These are phyloP conservation scores for Gymnoscopelus braueri DNA, from an alignment of 2,797 vertebrate species.

Conservation along the genomic window DNA sequence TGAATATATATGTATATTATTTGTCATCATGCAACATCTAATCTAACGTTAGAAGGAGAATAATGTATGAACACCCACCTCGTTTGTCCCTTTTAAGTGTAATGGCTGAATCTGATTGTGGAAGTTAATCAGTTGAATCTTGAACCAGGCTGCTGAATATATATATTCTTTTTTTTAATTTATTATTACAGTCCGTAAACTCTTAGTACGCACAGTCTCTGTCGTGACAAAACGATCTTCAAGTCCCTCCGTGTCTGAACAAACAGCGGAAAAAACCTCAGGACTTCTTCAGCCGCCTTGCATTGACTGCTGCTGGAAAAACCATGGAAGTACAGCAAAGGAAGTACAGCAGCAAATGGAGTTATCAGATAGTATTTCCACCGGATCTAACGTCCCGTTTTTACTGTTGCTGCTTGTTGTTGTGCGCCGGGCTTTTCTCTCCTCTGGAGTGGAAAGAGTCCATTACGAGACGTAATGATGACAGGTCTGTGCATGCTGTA, in stretches of 20 bases:
- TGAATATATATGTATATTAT: not conserved
- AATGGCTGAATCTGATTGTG: slow-evolving; percentile 57
- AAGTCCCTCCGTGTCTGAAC: slow-evolving; percentile 32
- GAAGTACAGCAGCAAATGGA: slow-evolving; percentile 74
- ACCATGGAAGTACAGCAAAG: slow-evolving; percentile 22
- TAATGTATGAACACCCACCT: slow-evolving; percentile 69
- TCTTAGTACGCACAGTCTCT: slow-evolving; percentile 28
- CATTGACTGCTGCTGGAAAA: slow-evolving; percentile 29
- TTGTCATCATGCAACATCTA: not conserved
- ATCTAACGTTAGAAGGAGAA: not conserved
- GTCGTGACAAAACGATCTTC: slow-evolving; percentile 51
- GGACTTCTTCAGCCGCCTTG: slow-evolving; percentile 45
- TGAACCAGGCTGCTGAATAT: not conserved
- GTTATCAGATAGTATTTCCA: slow-evolving; percentile 88
- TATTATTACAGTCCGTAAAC: slow-evolving; percentile 48
- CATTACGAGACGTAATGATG: slow-evolving; percentile 53
- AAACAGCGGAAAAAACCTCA: slow-evolving; percentile 42
- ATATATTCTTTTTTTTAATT: no score
- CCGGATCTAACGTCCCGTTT: slow-evolving; percentile 55
- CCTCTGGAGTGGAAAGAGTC: slow-evolving; percentile 61
- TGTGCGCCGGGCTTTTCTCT: slow-evolving; percentile 24
- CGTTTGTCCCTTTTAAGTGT: slow-evolving; percentile 63
- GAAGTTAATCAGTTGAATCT: slow-evolving; percentile 22
- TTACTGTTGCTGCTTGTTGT: slow-evolving; percentile 41
- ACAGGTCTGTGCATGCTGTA: slow-evolving; percentile 47